A percentile compares a stretch with the other conserved stretches of the same genome.
Conservation (phyloP, 2,113 vertebrate genomes). For the Psammodynastes pulverulentus region DNA sequence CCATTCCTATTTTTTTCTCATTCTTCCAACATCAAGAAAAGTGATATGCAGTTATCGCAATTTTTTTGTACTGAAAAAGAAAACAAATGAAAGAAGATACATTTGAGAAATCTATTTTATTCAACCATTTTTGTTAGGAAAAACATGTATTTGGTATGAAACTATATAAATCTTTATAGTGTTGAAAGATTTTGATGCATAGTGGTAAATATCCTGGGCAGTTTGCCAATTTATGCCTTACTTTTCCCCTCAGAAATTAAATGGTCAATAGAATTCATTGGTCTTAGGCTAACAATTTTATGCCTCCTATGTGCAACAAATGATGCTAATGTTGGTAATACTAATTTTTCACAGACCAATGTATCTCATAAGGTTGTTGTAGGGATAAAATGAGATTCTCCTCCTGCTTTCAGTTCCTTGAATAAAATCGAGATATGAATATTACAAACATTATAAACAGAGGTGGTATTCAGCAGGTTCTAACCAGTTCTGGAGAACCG, state of each 20-base stretch:
- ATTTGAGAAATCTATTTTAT: background rate
- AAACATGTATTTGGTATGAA: background rate
- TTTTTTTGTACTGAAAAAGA: background rate
- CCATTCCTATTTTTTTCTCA: background rate
- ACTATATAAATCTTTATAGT: background rate
- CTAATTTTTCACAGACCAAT: background rate
- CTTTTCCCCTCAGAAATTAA: background rate
- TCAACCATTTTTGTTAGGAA: background rate
- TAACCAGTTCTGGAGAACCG: no score
- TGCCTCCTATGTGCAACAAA: background rate
- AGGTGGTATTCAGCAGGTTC: no score
- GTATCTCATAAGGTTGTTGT: background rate
- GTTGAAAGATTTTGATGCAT: background rate
- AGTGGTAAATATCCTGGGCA: background rate
- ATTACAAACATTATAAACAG: background rate
- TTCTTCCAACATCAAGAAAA: background rate
- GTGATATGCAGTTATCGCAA: background rate
- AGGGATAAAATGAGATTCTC: background rate
- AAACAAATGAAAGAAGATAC: background rate
- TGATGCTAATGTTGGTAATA: background rate
- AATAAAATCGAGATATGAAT: background rate
- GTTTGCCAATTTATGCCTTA: background rate
- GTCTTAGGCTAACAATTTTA: background rate
- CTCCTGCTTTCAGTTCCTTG: background rate
- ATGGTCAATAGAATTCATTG: background rate